Evolutionary conservation across 2,113 vertebrate species (phyloP), one percentile per base, ranked within the genome.

Genomic region (Eurypyga helias): DNA sequence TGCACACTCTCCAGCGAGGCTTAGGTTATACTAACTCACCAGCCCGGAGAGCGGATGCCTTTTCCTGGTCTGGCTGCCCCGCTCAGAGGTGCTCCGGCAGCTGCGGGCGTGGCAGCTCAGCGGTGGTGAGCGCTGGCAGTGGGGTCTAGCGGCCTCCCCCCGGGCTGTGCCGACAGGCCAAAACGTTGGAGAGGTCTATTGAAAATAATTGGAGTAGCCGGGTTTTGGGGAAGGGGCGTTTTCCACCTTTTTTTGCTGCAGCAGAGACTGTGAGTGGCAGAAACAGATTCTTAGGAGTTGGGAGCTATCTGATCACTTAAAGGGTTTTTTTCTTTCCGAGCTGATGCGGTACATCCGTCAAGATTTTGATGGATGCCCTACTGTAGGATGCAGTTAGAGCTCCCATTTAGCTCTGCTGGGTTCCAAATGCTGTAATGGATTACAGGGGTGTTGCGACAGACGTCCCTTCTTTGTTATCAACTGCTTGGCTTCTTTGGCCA

Each of bases 1-100:
- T 33, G 83, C 51, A 33, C 43, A 1, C 4, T 36, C 33, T 10
- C 41, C 34, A 3, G 0, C 0, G 1, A 2, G 33, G 25, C 46
- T 46, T 6, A 13, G 31, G 33, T 65, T 57, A 13, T 2, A 45
- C 54, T 20, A 48, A 12, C 41, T 36, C 67, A n/a, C 25, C 58
- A 10, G 19, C 15, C 26, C 23, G 38, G 49, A 48, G 41, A 65
- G 13, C 55, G 5, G 7, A 17, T 23, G 62, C 5, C 43, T 52
- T 69, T 10, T 19, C n/a, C 0, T 1, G 55, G 28, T 13, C 18
- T 38, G 28, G n/a, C 61, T 83, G 45, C 34, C 54, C 54, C 64
- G 25, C 17, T 18, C 10, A 31, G 43, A 60, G 48, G 12, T 41
- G 55, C 51, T 57, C 70, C 23, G 48, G 38, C 58, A n/a, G 46